Evolutionary conservation across 2,113 vertebrate genomes (phyloP), one percentile per base, ranked within the genome.

Genomic region (Ellobius talpinus): DNA sequence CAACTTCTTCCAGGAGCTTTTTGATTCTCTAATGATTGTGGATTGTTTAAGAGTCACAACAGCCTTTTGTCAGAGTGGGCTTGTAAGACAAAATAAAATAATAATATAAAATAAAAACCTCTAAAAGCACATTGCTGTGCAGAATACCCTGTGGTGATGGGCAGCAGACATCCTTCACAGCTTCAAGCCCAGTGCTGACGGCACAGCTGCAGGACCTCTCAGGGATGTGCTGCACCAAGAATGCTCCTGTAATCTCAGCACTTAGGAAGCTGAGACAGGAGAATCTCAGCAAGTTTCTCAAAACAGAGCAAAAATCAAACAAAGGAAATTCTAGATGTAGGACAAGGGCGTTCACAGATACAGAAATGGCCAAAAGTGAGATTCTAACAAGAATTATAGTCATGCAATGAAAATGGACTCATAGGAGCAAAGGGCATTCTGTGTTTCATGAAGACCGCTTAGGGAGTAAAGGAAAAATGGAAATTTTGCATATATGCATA

Each of bases 371-470:
- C 8, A 90, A 68, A 3, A 95, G 72, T 7, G 68, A 42, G 24
- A 84, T 70, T 87, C 61, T 68, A 73, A 52, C 10, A 77, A 91
- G 84, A 96, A 87, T 79, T 26, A 52, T 29, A 87, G 47, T 90
- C 31, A 74, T 65, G 52, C 47, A 90, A 11, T 16, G 1, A 24
- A 91, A 68, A 68, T 74, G 26, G 42, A 77, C 50, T 68, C 36
- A 13, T 16, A n/a, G 50, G 65, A 94, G 36, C 19, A 68, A 55
- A 36, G 26, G 33, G 0, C 70, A 61, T 78, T 90, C 68, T 90
- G 12, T 85, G 12, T 89, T 94, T 79, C 21, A 65, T 58, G 36
- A n/a, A 90, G 58, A 87, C 50, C 45, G 16, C 39, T 76, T 85
- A 63, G 42, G 63, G 3, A 13, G 12, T n/a, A 65, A 63, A 84